Base-by-base conservation (phyloP, 2,797 vertebrate genomes). In the Nothura maculosa region DNA sequence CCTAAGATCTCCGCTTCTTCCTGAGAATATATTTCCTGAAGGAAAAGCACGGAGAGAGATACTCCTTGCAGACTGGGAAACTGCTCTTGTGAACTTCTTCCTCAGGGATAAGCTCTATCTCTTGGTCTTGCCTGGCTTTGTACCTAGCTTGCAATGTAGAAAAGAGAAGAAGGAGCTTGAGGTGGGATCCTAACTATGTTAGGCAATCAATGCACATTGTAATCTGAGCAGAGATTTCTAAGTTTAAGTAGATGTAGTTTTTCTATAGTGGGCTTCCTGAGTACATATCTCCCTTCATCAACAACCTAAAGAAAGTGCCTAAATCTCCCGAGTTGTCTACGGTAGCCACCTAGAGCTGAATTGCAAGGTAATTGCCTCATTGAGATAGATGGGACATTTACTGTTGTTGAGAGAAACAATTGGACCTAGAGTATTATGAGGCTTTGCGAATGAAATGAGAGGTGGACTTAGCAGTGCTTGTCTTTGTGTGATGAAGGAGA, bases 81-180 rank as follows among this genome's bases (percentile, higher is more conserved):
- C 34, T 57, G 28, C 55, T 64, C 16, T 61, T 14, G 16, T 73
- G 83, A 60, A 42, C 60, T 72, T 72, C 12, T 85, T 69, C 64
- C 12, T 83, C 0, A 0, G 28, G n/a, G n/a, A 19, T 7, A 22
- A 42, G 6, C 38, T 82, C 47, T 34, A 4, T 57, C n/a, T 75
- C 5, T 68, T 75, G 69, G 3, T 83, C 50, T 81, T 85, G 18
- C 45, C 67, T 83, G 70, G 25, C 34, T 62, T 83, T 21, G 3
- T 62, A 24, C 7, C 3, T 13, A 63, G 64, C 34, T 80, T 19
- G 12, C 0, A 0, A 24, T 18, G 32, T 55, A 87, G 54, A 45
- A 36, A 63, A 77, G 21, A 50, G 40, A 67, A 77, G 21, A 30
- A 63, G 19, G 25, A 79, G 10, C 52, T 32, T 50, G 60, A 81